phyloP scores from a whole-genome alignment of 2,797 vertebrate genomes.

The Pangasius sanitwongsei region DNA sequence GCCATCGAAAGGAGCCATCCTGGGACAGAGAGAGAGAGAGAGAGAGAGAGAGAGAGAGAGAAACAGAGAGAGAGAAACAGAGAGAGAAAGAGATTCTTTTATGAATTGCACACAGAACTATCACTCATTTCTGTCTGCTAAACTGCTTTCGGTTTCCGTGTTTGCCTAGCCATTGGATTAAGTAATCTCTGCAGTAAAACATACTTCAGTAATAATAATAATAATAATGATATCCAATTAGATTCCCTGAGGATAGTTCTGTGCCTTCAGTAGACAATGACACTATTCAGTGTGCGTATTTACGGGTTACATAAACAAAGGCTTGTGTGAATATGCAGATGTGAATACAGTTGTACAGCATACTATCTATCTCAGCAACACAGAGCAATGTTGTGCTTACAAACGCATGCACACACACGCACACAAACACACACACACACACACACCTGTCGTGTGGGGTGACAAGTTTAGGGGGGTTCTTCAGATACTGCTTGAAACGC shows the following conservation, averaged over 20 bases:
- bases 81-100: background rate
- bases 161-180: background rate
- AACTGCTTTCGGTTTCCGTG: background rate
- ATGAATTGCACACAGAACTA: background rate
- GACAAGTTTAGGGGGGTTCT: constrained; percentile 95
- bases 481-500: constrained; percentile 98
- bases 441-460: constrained; percentile 93
- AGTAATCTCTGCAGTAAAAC: background rate
- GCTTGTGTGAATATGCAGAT: constrained; percentile 12
- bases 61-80: background rate
- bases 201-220: background rate
- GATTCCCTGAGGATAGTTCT: background rate
- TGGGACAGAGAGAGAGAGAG: constrained; percentile 56
- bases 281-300: background rate
- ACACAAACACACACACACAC: background rate
- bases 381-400: background rate
- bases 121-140: background rate
- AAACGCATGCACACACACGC: background rate
- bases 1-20: constrained; percentile 96
- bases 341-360: constrained; percentile 14
- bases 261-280: background rate
- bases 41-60: background rate
- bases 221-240: background rate
- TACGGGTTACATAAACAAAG: background rate
- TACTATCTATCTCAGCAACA: background rate